Percentiles rank a stretch among this genome's conserved stretches.
phyloP scores from a whole-genome alignment of 64 coral and sea anemone species.

The Stichodactyla helianthus region DNA sequence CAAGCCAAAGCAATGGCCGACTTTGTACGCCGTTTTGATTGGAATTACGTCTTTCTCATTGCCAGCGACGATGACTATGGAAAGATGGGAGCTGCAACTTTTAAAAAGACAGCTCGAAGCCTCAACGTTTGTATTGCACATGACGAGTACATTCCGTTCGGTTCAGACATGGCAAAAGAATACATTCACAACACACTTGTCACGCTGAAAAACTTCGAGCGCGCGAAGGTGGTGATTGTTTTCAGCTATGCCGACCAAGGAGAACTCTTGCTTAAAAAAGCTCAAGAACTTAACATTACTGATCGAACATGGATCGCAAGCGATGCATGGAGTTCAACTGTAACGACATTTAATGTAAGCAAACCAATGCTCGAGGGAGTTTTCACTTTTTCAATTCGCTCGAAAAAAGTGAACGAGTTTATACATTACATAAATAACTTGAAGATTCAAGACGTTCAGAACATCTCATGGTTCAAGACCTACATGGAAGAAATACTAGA shows the following conservation, averaged over 20 bases:
- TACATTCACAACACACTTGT: constrained; percentile 38
- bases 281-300: constrained; percentile 55
- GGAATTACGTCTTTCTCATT: constrained; percentile 96
- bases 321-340: constrained; percentile 63
- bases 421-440: constrained; percentile 42
- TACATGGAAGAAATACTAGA: constrained; percentile 52
- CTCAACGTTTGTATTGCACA: constrained; percentile 70
- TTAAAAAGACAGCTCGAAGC: constrained; percentile 66
- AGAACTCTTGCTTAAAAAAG: constrained; percentile 52
- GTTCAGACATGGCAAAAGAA: constrained; percentile 42
- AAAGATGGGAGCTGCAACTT: constrained; percentile 71
- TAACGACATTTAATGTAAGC: constrained; percentile 43
- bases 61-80: constrained; percentile 93
- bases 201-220: constrained; percentile 31
- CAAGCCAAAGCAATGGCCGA: constrained; percentile 89
- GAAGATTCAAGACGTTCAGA: constrained; percentile 14
- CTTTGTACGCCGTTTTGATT: constrained; percentile 67
- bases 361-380: constrained; percentile 53
- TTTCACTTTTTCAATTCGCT: constrained; percentile 64
- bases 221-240: constrained; percentile 68
- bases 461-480: constrained; percentile 66
- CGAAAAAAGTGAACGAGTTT: constrained; percentile 47
- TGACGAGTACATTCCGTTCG: constrained; percentile 77
- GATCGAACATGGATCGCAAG: constrained; percentile 89
- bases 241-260: constrained; percentile 78